Percentiles rank a stretch among this genome's conserved stretches.
Evolutionary conservation across 2,113 vertebrate species (phyloP).

Genomic region (Takifugu flavidus): DNA sequence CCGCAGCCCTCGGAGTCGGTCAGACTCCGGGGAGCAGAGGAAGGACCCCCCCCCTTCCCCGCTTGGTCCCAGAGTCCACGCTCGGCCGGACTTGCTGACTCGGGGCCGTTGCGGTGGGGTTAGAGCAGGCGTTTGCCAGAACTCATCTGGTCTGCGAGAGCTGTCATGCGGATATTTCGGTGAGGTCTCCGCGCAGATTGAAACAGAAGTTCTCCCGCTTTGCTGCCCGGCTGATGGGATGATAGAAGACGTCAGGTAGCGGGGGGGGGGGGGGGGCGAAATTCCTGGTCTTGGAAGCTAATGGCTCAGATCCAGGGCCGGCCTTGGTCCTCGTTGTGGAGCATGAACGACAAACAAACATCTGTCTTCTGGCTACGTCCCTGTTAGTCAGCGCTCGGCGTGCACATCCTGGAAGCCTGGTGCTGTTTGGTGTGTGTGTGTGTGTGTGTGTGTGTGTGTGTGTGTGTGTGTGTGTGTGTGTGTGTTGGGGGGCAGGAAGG

Average conservation of each 20-base stretch:
- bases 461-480: no score
- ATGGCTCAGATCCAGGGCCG: not conserved
- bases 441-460: no score
- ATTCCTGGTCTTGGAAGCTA: constrained; percentile 9
- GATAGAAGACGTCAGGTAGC: constrained; percentile 37
- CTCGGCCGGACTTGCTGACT: constrained; percentile 41
- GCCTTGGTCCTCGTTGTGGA: no score
- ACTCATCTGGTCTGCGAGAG: constrained; percentile 41
- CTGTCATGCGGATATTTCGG: constrained; percentile 40
- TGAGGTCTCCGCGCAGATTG: constrained; percentile 3
- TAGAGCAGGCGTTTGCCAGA: constrained; percentile 44
- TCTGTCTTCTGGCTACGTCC: no score
- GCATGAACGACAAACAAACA: no score
- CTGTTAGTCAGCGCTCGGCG: no score
- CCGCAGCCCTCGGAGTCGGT: not conserved
- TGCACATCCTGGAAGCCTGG: no score
- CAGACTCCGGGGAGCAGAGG: constrained; percentile 5
- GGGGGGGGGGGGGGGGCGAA: not conserved
- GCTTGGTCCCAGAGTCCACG: constrained; percentile 24
- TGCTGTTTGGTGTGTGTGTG: no score
- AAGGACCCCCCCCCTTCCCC: constrained; percentile 9
- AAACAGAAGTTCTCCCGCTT: constrained; percentile 26
- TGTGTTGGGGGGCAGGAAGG: no score
- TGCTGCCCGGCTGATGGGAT: constrained; percentile 34
- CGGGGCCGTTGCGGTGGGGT: constrained; percentile 32